These are phyloP conservation scores for Poeciliopsis occidentalis DNA, from an alignment of 2,113 vertebrate genomes.

Conservation along the genomic window DNA sequence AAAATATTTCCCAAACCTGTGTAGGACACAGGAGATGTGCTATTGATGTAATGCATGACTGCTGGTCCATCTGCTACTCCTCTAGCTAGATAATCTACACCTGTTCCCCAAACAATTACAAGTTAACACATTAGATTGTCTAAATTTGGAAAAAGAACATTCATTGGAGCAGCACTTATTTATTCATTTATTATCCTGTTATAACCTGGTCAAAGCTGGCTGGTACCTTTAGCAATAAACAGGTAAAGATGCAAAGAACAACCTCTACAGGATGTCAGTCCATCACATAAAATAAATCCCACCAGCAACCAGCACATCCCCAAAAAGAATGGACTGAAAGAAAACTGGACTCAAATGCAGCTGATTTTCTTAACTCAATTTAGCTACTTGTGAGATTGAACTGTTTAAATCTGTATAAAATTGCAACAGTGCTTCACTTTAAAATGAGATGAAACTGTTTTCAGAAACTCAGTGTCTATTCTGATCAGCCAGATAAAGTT, in stretches of 20 bases:
- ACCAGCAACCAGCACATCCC: neutral
- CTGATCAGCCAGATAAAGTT: neutral
- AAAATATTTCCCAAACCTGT: conserved; percentile 7
- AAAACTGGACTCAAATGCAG: neutral
- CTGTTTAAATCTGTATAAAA: neutral
- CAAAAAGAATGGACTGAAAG: neutral
- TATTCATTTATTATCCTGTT: neutral
- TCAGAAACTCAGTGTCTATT: neutral
- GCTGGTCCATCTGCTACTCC: conserved; percentile 40
- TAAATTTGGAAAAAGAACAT: neutral
- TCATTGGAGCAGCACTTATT: neutral
- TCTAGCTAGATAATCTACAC: conserved; percentile 10
- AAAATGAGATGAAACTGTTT: neutral
- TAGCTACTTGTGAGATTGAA: neutral
- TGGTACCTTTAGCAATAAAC: neutral
- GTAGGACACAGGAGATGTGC: conserved; percentile 1
- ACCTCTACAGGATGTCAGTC: neutral
- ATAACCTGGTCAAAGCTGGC: neutral
- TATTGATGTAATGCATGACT: conserved; percentile 30
- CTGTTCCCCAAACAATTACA: neutral
- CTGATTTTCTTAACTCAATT: neutral
- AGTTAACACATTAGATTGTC: neutral
- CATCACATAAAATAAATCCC: neutral
- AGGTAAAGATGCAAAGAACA: neutral
- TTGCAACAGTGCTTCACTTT: neutral